A percentile compares a stretch with the other conserved stretches of the same genome.
These are phyloP conservation scores for Diplodus sargus DNA, from an alignment of 2,797 vertebrate genomes.

Conservation along the genomic window DNA sequence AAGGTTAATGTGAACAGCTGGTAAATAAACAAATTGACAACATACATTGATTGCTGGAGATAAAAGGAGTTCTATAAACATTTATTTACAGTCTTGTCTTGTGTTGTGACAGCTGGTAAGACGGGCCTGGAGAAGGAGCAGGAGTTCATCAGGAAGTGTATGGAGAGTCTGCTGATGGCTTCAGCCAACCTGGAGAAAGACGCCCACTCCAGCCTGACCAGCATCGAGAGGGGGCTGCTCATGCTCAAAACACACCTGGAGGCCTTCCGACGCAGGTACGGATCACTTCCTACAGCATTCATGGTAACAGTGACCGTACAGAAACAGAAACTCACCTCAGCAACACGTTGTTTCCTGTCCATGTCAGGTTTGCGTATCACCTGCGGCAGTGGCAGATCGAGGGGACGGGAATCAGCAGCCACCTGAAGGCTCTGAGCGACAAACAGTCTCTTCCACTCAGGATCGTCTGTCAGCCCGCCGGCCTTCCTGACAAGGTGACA, in stretches of 20 bases:
- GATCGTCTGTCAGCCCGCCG: constrained; percentile 97
- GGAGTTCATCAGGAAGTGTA: constrained; percentile 99
- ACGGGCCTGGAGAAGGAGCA: constrained; percentile 98
- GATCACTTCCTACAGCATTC: fast-evolving
- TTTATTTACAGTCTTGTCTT: too few species aligned
- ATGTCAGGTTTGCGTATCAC: constrained; percentile 96
- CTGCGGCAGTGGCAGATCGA: constrained; percentile 99
- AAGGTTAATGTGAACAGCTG: too few species aligned
- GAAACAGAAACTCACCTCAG: too few species aligned
- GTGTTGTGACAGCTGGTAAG: constrained; percentile 87
- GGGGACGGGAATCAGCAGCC: constrained; percentile 98
- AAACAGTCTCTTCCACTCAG: constrained; percentile 96
- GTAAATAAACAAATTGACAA: too few species aligned
- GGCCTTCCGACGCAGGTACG: constrained; percentile 96
- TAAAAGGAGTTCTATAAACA: too few species aligned
- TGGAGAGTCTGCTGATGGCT: constrained; percentile 98
- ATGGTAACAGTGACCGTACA: too few species aligned
- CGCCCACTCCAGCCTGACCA: constrained; percentile 94
- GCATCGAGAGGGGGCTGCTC: constrained; percentile 97
- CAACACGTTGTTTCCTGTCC: not conserved
- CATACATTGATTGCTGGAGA: too few species aligned
- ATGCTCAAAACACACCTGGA: constrained; percentile 99
- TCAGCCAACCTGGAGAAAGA: constrained; percentile 96
- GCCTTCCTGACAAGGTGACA: constrained; percentile 96
- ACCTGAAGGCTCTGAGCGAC: constrained; percentile 97